Evolutionary conservation across 37 sponge, comb jelly and placozoan species (phyloP).

Genomic region (Amphimedon queenslandica): DNA sequence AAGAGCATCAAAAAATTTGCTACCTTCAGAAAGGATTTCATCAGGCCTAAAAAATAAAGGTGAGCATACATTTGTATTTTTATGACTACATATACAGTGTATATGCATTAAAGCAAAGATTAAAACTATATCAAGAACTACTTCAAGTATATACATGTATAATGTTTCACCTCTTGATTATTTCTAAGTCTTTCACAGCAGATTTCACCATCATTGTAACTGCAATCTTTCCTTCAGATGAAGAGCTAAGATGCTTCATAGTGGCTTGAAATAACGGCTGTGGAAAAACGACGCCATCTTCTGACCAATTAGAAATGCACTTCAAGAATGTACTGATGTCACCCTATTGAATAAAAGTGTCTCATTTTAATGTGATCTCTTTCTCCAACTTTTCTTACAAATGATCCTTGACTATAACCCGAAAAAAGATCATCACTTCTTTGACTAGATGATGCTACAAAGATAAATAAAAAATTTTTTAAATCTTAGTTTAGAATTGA

Average conservation of each 20-base stretch:
- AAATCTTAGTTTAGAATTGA: not conserved
- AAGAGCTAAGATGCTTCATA: conserved; percentile 19
- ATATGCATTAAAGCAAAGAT: too few species aligned
- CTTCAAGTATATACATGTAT: not conserved
- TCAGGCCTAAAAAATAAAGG: not conserved
- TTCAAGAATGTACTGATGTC: conserved; percentile 13
- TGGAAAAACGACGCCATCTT: conserved; percentile 39
- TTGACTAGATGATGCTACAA: not conserved
- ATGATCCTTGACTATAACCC: too few species aligned
- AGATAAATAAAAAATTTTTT: not conserved
- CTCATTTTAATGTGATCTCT: too few species aligned
- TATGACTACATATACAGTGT: not conserved
- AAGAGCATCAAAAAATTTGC: not conserved
- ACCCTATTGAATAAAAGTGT: conserved; percentile 3
- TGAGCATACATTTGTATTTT: not conserved
- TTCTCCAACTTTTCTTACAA: too few species aligned
- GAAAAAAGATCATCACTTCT: not conserved
- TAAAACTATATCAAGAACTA: not conserved
- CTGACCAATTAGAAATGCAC: conserved; percentile 33
- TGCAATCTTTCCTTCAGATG: conserved; percentile 14
- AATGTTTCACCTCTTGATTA: not conserved
- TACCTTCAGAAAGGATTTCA: not conserved
- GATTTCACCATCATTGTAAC: conserved; percentile 29
- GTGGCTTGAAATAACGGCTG: conserved; percentile 22
- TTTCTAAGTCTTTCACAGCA: not conserved